A percentile compares a stretch with the other conserved stretches of the same genome.
phyloP scores from a whole-genome alignment of 2,888 invertebrate genomes.

The Neuroscelio doddi region DNA sequence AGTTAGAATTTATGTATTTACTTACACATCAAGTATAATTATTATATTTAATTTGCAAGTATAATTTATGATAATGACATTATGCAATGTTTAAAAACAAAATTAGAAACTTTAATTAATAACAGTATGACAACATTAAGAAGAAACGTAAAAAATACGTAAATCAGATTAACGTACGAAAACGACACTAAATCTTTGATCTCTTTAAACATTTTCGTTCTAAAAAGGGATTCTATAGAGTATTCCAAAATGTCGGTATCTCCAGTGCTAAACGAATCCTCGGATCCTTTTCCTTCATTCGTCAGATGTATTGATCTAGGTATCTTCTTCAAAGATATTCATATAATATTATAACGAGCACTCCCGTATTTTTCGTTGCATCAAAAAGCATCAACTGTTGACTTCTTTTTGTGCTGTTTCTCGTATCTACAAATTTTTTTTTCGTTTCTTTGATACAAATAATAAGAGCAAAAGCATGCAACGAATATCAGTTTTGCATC shows the following conservation, averaged over 20 bases:
- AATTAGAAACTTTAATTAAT: too few species aligned
- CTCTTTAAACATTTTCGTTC: constrained; percentile 28
- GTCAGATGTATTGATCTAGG: constrained; percentile 10
- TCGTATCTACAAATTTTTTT: neutral
- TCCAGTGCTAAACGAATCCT: constrained; percentile 12
- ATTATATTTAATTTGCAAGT: too few species aligned
- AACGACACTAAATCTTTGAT: constrained; percentile 30
- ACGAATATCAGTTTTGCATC: neutral
- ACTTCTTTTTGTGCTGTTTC: neutral
- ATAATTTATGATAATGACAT: too few species aligned
- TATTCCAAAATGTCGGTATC: constrained; percentile 17
- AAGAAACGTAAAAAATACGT: too few species aligned
- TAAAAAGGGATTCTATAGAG: constrained; percentile 17
- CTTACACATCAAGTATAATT: too few species aligned
- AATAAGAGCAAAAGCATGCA: neutral
- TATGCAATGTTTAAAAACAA: too few species aligned
- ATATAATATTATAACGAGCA: constrained; percentile 7
- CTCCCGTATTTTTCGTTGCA: neutral
- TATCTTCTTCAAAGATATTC: constrained; percentile 10
- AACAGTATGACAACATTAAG: too few species aligned
- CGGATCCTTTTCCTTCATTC: constrained; percentile 13
- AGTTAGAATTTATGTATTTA: too few species aligned
- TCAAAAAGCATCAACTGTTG: neutral
- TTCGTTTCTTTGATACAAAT: neutral
- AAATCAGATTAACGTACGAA: constrained; percentile 23